These are phyloP conservation scores for Cromileptes altivelis DNA, from an alignment of 2,113 vertebrate species.

Conservation along the genomic window DNA sequence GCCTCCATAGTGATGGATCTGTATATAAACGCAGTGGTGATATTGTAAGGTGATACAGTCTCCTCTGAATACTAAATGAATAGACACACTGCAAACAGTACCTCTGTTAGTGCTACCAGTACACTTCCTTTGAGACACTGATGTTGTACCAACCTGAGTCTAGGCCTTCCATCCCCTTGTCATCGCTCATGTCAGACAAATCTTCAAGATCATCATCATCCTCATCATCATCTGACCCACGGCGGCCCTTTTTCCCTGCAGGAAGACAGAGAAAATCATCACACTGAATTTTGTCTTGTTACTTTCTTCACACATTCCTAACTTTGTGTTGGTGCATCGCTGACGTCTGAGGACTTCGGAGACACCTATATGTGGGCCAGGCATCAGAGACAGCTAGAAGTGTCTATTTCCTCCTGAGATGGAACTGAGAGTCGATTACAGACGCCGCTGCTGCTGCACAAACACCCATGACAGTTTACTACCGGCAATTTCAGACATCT, in stretches of 20 bases:
- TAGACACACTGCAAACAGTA: not conserved
- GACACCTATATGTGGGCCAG: constrained; percentile 79
- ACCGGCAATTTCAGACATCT: constrained; percentile 81
- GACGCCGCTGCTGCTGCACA: constrained; percentile 70
- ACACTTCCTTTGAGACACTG: not conserved
- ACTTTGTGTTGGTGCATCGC: constrained; percentile 46
- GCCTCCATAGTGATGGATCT: not conserved
- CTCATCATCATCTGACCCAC: constrained; percentile 68
- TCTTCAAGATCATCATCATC: constrained; percentile 77
- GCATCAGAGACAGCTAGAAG: constrained; percentile 78
- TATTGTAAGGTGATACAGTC: not conserved
- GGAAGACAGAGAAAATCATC: constrained; percentile 33
- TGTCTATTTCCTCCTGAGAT: constrained; percentile 77
- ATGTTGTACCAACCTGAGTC: constrained; percentile 75
- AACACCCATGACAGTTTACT: constrained; percentile 84
- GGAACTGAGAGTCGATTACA: constrained; percentile 81
- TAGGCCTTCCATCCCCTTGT: constrained; percentile 51
- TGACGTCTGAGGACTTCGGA: constrained; percentile 74
- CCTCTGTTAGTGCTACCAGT: not conserved
- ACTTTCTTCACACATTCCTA: constrained; percentile 54
- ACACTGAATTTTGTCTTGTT: constrained; percentile 40
- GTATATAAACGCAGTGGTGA: not conserved
- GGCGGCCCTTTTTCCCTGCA: constrained; percentile 66
- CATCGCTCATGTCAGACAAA: constrained; percentile 76
- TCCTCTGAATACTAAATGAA: not conserved